These are phyloP conservation scores for Arrhopalites spinosus DNA, from an alignment of 2,888 invertebrate species.

Conservation along the genomic window DNA sequence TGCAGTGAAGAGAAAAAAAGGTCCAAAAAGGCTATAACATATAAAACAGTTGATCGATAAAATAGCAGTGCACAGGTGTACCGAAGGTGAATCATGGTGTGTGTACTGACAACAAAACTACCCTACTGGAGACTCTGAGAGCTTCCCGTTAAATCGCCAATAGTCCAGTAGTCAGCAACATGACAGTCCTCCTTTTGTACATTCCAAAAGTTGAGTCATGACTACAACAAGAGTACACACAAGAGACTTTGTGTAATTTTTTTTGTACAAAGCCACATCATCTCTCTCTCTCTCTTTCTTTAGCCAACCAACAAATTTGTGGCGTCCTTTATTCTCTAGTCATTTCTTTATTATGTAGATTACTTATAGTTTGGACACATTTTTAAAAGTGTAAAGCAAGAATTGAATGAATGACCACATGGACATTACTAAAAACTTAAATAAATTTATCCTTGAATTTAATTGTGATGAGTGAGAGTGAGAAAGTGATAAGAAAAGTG, in stretches of 20 bases:
- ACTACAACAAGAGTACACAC: not conserved
- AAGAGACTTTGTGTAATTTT: not conserved
- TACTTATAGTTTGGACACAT: not conserved
- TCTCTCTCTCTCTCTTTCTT: not conserved
- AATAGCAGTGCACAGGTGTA: conserved; percentile 34
- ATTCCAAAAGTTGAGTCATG: not conserved
- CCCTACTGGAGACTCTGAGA: not conserved
- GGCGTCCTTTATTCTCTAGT: too few species aligned
- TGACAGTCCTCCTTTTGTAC: not conserved
- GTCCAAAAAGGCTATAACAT: too few species aligned
- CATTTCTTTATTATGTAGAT: not conserved
- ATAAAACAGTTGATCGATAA: conserved; percentile 21
- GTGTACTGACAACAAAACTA: conserved; percentile 20
- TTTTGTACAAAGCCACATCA: not conserved
- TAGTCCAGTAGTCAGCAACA: not conserved
- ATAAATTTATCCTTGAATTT: not conserved
- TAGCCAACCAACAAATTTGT: too few species aligned
- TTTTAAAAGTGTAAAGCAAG: not conserved
- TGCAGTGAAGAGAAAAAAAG: too few species aligned
- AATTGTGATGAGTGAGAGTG: not conserved
- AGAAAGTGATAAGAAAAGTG: not conserved
- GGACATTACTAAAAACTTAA: not conserved
- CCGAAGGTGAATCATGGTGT: conserved; percentile 25
- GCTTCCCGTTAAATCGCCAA: not conserved
- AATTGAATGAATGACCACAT: not conserved